Base-by-base conservation (phyloP, 2,888 invertebrate genomes). In the Sisyra terminalis region DNA sequence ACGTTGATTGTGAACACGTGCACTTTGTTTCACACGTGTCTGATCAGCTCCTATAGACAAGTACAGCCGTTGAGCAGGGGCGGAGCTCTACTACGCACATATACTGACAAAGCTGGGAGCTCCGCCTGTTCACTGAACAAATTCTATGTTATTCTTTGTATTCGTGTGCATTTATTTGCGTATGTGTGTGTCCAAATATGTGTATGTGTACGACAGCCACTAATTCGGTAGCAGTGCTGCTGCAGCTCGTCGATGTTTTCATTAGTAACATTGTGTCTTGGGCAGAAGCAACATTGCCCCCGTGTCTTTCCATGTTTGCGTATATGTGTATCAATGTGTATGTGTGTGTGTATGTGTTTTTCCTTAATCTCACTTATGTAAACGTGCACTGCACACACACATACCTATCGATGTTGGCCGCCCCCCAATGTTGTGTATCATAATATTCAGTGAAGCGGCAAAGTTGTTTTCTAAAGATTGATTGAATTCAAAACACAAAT, bases 381-480 rank as follows among this genome's bases (percentile, higher is more conserved):
- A 81, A 80, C 80, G 32, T 24, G 24, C 24, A 24, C 24, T 24
- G 24, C 24, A 24, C 24, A 24, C 24, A 24, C 24, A 24, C 24
- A 24, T 24, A 24, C 5, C 3, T 24, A 24, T 7, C 24, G 5
- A 5, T 3, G 24, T 24, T 24, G 24, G 24, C 24, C 73, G 66
- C 67, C 64, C 63, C 67, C 64, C 63, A 66, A 75, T 80, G 80
- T 80, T 80, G 79, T 81, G 79, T 79, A 77, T 79, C 77, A 75
- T 78, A 80, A 80, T 79, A 81, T 74, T 60, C 58, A 47, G 64
- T 65, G 63, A 65, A 65, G 71, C 30, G 14, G 69, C 70, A 69
- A 70, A 66, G 69, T 68, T 71, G 73, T 73, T 71, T 73, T 63
- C 54, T 57, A 57, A 61, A 60, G 61, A 61, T 59, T 59, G 63